Conservation (phyloP, 2,888 invertebrate species). For the Bombylius discolor region DNA sequence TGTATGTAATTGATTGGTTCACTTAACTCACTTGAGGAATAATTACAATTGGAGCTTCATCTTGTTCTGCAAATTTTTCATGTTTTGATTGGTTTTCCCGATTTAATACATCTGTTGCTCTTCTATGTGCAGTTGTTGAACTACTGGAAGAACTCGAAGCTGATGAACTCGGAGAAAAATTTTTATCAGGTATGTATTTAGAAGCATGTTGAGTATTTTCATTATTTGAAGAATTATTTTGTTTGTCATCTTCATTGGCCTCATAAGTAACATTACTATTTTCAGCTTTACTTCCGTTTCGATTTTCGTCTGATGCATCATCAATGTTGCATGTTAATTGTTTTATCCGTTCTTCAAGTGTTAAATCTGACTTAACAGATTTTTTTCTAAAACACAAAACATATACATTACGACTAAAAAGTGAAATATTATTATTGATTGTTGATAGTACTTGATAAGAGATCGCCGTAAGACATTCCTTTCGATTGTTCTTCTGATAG, state of each 20-base stretch:
- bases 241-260: constrained; percentile 32
- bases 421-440: constrained; percentile 5
- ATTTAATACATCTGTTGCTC: constrained; percentile 38
- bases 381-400: constrained; percentile 27
- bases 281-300: not conserved
- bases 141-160: constrained; percentile 44
- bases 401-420: not conserved
- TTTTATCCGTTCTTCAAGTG: constrained; percentile 73
- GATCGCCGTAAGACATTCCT: constrained; percentile 70
- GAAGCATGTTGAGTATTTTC: not conserved
- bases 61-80: constrained; percentile 36
- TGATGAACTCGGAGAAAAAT: constrained; percentile 46
- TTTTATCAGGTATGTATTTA: constrained; percentile 42
- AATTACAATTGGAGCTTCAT: constrained; percentile 37
- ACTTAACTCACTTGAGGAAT: constrained; percentile 31
- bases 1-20: not conserved
- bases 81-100: constrained; percentile 30
- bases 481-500: constrained; percentile 64
- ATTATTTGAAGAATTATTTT: constrained; percentile 44
- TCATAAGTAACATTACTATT: not conserved
- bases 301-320: constrained; percentile 40
- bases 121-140: constrained; percentile 50
- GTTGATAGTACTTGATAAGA: constrained; percentile 47
- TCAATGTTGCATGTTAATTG: constrained; percentile 77
- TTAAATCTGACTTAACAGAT: constrained; percentile 46